Conservation (phyloP, 2,888 invertebrate genomes). For the Agapostemon virescens region DNA sequence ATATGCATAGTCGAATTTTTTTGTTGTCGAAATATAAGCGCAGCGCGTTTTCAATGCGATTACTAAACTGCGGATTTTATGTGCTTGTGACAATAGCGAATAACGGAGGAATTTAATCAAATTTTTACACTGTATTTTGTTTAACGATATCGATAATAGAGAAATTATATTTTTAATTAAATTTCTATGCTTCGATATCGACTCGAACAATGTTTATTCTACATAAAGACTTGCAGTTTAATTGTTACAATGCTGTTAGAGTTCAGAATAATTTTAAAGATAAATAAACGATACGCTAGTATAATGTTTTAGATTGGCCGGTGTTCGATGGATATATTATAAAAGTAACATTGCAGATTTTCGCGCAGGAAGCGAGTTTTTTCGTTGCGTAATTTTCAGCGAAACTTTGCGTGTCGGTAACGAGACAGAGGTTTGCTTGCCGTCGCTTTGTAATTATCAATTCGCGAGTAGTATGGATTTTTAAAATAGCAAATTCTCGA, state of each 20-base stretch:
- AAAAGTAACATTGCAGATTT: background rate
- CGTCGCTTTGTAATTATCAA: background rate
- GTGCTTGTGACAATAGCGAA: background rate
- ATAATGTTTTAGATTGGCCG: background rate
- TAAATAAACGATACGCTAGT: background rate
- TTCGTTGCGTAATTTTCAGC: background rate
- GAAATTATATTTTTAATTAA: background rate
- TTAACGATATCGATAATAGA: background rate
- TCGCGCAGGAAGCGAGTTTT: background rate
- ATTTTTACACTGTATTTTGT: background rate
- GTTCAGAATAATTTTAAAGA: background rate
- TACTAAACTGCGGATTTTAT: background rate
- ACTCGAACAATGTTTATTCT: too few species aligned
- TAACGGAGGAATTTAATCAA: background rate
- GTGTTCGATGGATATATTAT: background rate
- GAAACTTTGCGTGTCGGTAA: background rate
- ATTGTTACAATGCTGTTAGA: background rate
- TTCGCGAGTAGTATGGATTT: background rate
- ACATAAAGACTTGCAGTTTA: too few species aligned
- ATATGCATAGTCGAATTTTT: background rate
- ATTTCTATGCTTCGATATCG: background rate
- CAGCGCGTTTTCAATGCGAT: background rate
- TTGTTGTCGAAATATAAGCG: background rate
- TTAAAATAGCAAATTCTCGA: background rate
- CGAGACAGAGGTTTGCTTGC: background rate